Evolutionary conservation across 2,888 invertebrate genomes (phyloP), one percentile per base, ranked within the genome.

Genomic region (Eupithecia inturbata): DNA sequence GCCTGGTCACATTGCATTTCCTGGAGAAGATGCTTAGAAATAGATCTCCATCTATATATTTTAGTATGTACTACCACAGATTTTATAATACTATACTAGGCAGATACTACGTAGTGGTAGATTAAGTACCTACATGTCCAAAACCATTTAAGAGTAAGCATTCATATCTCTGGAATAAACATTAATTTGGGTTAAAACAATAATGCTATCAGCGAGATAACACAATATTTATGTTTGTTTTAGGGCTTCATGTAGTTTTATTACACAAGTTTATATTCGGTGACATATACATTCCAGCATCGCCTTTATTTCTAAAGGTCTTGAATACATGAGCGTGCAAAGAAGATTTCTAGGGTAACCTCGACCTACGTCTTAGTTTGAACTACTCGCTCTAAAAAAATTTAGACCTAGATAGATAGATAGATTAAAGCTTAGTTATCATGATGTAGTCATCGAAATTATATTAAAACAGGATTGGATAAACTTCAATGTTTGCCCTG

Each of bases 111-210:
- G 16, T 41, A 39, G 16, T 41, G 4, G 41, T 10, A 4, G 41
- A 3, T 41, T 41, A 41, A 1, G 53, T 53, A 53, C n/a, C n/a
- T n/a, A n/a, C 53, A 10, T 3, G 53, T 22, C 36, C 9, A 36
- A 36, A 36, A 36, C 9, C 9, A 36, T n/a, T 49, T 57, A 26
- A 57, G 26, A 57, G 53, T 41, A 66, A 66, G 26, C 16, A 41
- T 41, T 22, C 16, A 53, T 68, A 45, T 33, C 39, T 16, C 45
- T 69, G 62, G 36, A 70, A 70, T 31, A 69, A 57, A 60, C 70
- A 68, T 60, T 28, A 41, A 74, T 68, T 28, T 78, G 49, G 79
- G 79, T 78, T 74, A 77, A 33, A 75, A 71, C 45, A 77, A 79
- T 67, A 79, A 67, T 33, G 76, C 26, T 77, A 79, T 78, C 79